Conservation (phyloP, 2,888 invertebrate species). For the Drosophila lutescens region DNA sequence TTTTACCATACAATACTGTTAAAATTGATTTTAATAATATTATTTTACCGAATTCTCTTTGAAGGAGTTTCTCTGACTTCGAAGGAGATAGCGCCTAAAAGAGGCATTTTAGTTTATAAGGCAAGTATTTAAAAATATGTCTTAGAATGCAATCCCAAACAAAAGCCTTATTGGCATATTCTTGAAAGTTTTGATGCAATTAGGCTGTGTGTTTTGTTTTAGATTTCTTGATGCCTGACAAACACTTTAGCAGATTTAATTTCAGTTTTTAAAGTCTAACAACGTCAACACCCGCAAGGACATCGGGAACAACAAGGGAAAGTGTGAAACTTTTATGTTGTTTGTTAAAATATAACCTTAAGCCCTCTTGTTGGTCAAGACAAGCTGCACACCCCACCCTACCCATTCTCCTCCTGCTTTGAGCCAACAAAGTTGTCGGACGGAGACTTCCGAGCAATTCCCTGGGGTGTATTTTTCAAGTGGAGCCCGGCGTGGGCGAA, state of each 20-base stretch:
- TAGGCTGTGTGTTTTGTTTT: not conserved
- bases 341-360: constrained; percentile 70
- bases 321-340: constrained; percentile 71
- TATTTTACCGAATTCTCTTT: too few species aligned
- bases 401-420: not conserved
- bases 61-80: too few species aligned
- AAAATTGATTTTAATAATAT: too few species aligned
- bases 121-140: not conserved
- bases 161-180: not conserved
- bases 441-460: constrained; percentile 53
- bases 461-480: constrained; percentile 73
- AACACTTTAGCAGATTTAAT: constrained; percentile 16
- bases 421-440: constrained; percentile 30
- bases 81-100: too few species aligned
- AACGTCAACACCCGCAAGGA: constrained; percentile 28
- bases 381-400: constrained; percentile 6
- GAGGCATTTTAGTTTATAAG: too few species aligned
- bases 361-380: constrained; percentile 56
- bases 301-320: constrained; percentile 41
- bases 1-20: too few species aligned
- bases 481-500: constrained; percentile 30
- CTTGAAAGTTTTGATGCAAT: not conserved
- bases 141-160: not conserved
- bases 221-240: not conserved
- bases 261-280: constrained; percentile 26